A percentile compares a stretch with the other conserved stretches of the same genome.
phyloP scores from a whole-genome alignment of 2,888 invertebrate species.

The Acanthococcus lagerstroemiae region DNA sequence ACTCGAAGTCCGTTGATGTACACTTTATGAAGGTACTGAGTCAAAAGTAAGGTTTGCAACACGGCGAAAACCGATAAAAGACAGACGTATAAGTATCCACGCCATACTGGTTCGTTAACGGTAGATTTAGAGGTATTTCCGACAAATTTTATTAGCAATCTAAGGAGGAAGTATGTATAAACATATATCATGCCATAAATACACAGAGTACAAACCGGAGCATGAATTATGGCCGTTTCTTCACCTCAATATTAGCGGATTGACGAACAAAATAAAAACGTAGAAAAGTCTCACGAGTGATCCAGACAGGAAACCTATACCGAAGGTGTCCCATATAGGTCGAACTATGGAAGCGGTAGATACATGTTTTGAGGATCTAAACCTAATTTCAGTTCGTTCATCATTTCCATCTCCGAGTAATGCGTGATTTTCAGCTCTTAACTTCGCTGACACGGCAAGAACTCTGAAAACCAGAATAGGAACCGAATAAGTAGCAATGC shows the following conservation, averaged over 20 bases:
- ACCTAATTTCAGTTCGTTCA: background rate
- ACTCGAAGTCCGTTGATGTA: constrained; percentile 49
- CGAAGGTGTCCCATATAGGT: constrained; percentile 76
- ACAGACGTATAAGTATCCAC: constrained; percentile 49
- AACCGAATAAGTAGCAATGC: no score
- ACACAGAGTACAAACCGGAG: no score
- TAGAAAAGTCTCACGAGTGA: constrained; percentile 69
- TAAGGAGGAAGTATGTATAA: no score
- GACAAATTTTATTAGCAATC: no score
- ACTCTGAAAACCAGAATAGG: no score
- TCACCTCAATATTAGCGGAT: constrained; percentile 81
- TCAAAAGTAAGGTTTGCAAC: constrained; percentile 47
- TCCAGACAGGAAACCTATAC: constrained; percentile 77
- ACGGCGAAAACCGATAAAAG: constrained; percentile 46
- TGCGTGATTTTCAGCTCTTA: constrained; percentile 15
- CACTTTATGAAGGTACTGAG: constrained; percentile 48
- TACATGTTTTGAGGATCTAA: background rate
- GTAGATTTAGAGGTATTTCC: no score
- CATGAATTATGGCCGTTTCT: no score
- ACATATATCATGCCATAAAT: no score
- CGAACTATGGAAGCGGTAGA: constrained; percentile 64
- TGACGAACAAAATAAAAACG: constrained; percentile 76
- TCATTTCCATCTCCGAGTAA: constrained; percentile 2
- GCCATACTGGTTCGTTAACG: constrained; percentile 44
- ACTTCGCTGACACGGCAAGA: no score